phyloP scores from a whole-genome alignment of 92 coral and sea anemone genomes.

The Porites divaricata region DNA sequence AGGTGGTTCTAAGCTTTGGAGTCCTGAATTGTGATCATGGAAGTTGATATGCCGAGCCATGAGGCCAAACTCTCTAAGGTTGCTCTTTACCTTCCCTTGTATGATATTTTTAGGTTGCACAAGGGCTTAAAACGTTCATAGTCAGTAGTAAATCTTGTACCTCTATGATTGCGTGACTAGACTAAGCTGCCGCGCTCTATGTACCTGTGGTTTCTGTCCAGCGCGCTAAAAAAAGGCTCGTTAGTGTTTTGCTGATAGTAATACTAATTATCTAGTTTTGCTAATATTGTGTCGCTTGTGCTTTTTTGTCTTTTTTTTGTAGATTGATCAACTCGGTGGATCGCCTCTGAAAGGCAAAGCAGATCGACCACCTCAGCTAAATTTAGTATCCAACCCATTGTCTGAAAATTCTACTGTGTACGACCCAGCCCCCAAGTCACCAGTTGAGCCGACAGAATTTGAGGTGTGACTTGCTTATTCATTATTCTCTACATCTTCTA shows the following conservation, averaged over 20 bases:
- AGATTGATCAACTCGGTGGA: slow-evolving; percentile 82
- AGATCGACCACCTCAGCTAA: slow-evolving; percentile 90
- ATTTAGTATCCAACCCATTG: slow-evolving; percentile 89
- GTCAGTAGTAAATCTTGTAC: too few relatives aligned
- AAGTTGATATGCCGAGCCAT: too few relatives aligned
- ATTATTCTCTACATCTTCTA: not conserved
- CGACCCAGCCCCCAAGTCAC: slow-evolving; percentile 74
- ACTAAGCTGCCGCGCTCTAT: too few relatives aligned
- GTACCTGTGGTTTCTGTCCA: not conserved
- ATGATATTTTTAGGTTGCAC: too few relatives aligned
- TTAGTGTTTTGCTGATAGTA: not conserved
- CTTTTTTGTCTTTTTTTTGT: not conserved
- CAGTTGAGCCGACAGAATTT: slow-evolving; percentile 91
- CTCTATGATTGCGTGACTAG: too few relatives aligned
- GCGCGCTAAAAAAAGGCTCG: not conserved
- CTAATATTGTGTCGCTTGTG: not conserved
- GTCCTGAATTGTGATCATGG: not conserved
- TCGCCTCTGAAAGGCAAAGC: slow-evolving; percentile 69
- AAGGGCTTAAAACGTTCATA: too few relatives aligned
- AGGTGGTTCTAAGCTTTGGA: not conserved
- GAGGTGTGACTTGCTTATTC: slow-evolving; percentile 62
- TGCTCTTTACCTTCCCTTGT: too few relatives aligned
- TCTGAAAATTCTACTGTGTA: slow-evolving; percentile 63
- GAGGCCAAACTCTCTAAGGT: too few relatives aligned
- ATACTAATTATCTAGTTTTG: not conserved